Conservation (phyloP, 2,888 invertebrate species). For the Andrena haemorrhoa region DNA sequence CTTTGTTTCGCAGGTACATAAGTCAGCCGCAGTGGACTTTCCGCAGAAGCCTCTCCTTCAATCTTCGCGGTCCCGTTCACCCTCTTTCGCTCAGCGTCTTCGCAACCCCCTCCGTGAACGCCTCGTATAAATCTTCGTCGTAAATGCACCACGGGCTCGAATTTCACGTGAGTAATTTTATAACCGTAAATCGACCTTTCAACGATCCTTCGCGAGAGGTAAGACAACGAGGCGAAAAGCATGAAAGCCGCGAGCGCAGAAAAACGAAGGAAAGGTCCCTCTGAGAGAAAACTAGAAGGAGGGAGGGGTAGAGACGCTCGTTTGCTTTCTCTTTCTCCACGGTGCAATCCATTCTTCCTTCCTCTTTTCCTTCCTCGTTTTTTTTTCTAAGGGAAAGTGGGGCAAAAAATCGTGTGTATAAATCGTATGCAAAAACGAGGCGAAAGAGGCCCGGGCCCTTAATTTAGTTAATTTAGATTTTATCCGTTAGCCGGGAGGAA, state of each 20-base stretch:
- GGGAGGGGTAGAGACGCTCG: conserved; percentile 38
- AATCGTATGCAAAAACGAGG: conserved; percentile 81
- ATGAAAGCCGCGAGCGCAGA: conserved; percentile 40
- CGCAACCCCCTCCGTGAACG: not conserved
- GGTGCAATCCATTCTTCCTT: not conserved
- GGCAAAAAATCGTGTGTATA: conserved; percentile 77
- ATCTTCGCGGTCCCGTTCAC: conserved; percentile 28
- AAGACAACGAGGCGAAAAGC: conserved; percentile 41
- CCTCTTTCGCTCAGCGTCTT: conserved; percentile 3
- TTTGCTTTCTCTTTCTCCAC: conserved; percentile 14
- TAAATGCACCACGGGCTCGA: conserved; percentile 74
- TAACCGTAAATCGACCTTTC: conserved; percentile 84
- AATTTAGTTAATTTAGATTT: conserved; percentile 85
- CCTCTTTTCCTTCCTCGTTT: not conserved
- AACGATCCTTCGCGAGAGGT: conserved; percentile 76
- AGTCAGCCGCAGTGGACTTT: conserved; percentile 16
- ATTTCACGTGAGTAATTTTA: conserved; percentile 82
- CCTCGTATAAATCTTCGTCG: conserved; percentile 73
- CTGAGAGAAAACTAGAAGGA: conserved; percentile 30
- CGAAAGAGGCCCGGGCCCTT: conserved; percentile 80
- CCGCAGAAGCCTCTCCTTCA: conserved; percentile 21
- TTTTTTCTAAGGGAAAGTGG: conserved; percentile 1
- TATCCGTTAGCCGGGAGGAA: conserved; percentile 82
- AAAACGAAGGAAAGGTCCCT: conserved; percentile 21
- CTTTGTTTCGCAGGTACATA: not conserved